These are phyloP conservation scores for Melanotaenia parkinsoni DNA, from an alignment of 2,797 vertebrate genomes.

Conservation along the genomic window DNA sequence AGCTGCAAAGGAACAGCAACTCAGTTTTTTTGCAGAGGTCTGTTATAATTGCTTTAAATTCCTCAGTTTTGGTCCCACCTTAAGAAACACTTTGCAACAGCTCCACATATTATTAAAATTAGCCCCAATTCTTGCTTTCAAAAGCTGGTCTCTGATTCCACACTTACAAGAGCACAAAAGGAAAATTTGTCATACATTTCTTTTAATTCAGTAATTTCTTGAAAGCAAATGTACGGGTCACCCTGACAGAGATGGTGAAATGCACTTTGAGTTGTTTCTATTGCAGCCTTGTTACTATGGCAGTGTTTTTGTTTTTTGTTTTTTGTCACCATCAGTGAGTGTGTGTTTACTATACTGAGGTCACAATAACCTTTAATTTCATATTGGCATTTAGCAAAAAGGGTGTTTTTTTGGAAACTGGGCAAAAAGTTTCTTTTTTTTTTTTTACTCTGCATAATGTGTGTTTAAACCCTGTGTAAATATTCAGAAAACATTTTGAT, in stretches of 20 bases:
- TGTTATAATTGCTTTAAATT: too few species aligned
- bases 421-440: neutral
- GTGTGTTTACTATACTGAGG: conserved; percentile 26
- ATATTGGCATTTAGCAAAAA: conserved; percentile 21
- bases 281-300: conserved; percentile 44
- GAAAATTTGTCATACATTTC: neutral
- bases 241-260: conserved; percentile 15
- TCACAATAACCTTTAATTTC: conserved; percentile 16
- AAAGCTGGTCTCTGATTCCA: neutral
- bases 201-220: conserved; percentile 8
- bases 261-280: conserved; percentile 14
- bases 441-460: neutral
- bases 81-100: too few species aligned
- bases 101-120: too few species aligned
- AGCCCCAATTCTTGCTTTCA: too few species aligned
- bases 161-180: neutral
- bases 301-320: conserved; percentile 1
- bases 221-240: conserved; percentile 7
- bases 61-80: too few species aligned
- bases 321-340: conserved; percentile 28
- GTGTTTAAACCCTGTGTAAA: too few species aligned
- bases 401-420: conserved; percentile 16
- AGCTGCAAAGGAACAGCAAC: too few species aligned
- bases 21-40: too few species aligned
- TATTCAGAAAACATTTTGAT: too few species aligned